Base-by-base conservation (phyloP, 2,113 vertebrate genomes). In the Hippocampus guttulatus region DNA sequence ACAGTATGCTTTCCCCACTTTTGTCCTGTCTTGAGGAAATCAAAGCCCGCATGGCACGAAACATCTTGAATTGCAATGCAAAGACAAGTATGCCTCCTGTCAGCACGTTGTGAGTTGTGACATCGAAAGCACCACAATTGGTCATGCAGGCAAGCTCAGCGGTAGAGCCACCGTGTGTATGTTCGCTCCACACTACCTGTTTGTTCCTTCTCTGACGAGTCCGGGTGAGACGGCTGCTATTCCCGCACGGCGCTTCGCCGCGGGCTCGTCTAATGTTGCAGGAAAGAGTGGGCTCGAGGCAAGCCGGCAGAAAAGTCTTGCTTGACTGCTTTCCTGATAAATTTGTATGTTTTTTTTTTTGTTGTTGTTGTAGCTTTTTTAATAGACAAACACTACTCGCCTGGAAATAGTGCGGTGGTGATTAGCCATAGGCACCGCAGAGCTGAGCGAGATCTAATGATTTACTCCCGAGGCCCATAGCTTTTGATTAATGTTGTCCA, bases 401-500 rank as follows among this genome's bases (percentile, higher is more conserved):
- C 77, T 81, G 86, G 71, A 86, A 87, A 88, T 78, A 79, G 64
- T 79, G 79, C 74, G 75, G 52, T 70, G 81, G 68, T 84, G 83
- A 89, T 87, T 85, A 84, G 86, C 86, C 81, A 75, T 33, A 70
- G 83, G 86, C 81, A 62, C 57, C 82, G 69, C 68, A 82, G 76
- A 78, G 83, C 77, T 85, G 79, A 84, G 85, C 81, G 77, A 76
- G 74, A 81, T 85, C 82, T 90, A 88, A 87, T 83, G 88, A 91
- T 91, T 87, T 85, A 84, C 88, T 81, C 70, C 47, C 55, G 71
- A 61, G 10, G 67, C 78, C 71, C 81, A 83, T 77, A 67, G 86
- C 76, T 90, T 90, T 87, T 87, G 88, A 92, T 88, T 87, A 86
- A 91, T 90, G 88, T 80, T 83, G 81, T 77, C 58, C 58, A 33